Percentiles rank a stretch among this genome's conserved stretches.
phyloP scores from a whole-genome alignment of 1,140 invertebrate genomes.

The Pomacea maculata region DNA sequence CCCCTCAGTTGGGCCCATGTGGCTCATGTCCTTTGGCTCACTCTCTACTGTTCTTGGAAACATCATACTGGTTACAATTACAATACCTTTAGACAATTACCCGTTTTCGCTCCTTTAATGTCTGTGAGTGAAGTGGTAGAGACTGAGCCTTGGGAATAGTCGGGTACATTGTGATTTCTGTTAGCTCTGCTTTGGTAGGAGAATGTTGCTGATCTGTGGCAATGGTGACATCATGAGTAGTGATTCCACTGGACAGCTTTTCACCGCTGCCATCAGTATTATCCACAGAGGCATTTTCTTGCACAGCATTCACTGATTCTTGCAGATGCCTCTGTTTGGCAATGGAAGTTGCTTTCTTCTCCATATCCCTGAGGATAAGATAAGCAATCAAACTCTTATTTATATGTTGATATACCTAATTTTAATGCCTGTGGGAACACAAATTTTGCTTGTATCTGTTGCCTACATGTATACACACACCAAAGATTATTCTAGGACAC shows the following conservation, averaged over 20 bases:
- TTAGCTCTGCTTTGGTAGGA: slow-evolving; percentile 30
- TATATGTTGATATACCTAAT: not conserved
- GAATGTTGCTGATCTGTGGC: slow-evolving; percentile 20
- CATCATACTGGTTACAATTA: no score
- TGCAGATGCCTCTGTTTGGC: slow-evolving; percentile 42
- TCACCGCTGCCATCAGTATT: no score
- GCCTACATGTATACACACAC: no score
- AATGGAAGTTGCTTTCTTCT: slow-evolving; percentile 44
- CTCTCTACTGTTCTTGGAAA: no score
- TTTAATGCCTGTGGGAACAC: no score
- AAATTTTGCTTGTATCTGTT: no score
- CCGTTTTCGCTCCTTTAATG: slow-evolving; percentile 49
- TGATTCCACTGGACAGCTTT: not conserved
- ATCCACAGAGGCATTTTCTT: no score
- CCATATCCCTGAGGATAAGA: slow-evolving; percentile 44
- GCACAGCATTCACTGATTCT: slow-evolving; percentile 10
- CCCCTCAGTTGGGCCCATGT: no score
- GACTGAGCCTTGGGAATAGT: slow-evolving; percentile 57
- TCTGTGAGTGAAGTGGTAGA: slow-evolving; percentile 47
- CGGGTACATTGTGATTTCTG: slow-evolving; percentile 47
- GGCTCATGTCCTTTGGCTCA: no score
- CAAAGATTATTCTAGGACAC: no score
- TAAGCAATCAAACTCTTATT: not conserved
- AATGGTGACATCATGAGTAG: slow-evolving; percentile 17
- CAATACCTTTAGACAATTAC: slow-evolving; percentile 26